Evolutionary conservation across 1,140 invertebrate genomes (phyloP).

Genomic region (Cheumatopsyche charites): DNA sequence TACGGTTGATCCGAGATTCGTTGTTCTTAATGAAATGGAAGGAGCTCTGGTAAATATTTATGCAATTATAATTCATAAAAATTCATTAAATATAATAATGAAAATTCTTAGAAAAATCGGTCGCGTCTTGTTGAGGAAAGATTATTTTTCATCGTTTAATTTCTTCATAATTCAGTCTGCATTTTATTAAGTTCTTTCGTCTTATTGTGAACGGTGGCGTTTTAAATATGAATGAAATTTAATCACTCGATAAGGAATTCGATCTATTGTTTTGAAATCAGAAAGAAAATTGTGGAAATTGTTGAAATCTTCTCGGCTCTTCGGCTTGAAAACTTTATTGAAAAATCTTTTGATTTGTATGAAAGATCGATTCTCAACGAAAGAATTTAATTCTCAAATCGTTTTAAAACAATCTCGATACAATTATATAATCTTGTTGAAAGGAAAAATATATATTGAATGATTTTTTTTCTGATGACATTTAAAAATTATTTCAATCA

Average conservation of each 20-base stretch:
- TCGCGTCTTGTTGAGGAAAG: neutral
- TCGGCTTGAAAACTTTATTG: no score
- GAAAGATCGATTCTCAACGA: no score
- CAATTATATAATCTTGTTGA: no score
- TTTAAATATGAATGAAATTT: conserved; percentile 26
- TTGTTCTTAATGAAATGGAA: conserved; percentile 53
- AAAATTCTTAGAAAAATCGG: neutral
- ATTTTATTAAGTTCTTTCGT: neutral
- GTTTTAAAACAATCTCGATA: no score
- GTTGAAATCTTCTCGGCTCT: no score
- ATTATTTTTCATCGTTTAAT: neutral
- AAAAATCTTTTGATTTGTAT: no score
- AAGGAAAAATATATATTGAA: no score
- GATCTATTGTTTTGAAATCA: conserved; percentile 3
- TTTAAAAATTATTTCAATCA: no score
- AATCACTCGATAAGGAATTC: conserved; percentile 10
- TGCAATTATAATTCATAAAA: neutral
- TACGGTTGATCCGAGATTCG: conserved; percentile 51
- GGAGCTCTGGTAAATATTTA: conserved; percentile 37
- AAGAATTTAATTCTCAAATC: no score
- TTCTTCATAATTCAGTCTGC: neutral
- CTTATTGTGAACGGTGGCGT: neutral
- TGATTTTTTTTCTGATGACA: no score
- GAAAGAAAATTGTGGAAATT: neutral
- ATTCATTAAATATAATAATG: neutral